Conservation (phyloP, 30 jellyfish, hydroid and myxozoan genomes). For the Aurelia sp. region DNA sequence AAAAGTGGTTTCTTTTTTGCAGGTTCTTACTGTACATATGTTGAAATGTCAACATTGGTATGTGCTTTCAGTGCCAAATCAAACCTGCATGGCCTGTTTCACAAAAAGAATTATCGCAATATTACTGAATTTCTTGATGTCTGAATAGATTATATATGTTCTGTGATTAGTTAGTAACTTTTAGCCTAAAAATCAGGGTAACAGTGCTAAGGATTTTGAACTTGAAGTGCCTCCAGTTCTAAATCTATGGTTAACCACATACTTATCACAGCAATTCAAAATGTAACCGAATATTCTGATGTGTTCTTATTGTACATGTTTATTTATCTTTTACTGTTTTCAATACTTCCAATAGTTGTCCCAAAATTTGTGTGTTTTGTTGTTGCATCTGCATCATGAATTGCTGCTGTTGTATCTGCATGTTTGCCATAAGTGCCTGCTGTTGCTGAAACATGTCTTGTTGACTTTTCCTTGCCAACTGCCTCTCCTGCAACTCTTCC, state of each 20-base stretch:
- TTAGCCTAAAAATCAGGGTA: too few relatives aligned
- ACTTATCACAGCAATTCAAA: neutral
- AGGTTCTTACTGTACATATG: too few relatives aligned
- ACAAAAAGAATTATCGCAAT: too few relatives aligned
- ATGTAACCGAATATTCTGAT: neutral
- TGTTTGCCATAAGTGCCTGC: conserved; percentile 25
- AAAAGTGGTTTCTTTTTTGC: too few relatives aligned
- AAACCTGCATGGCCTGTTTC: too few relatives aligned
- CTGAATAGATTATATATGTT: too few relatives aligned
- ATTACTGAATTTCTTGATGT: too few relatives aligned
- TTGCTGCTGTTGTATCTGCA: conserved; percentile 40
- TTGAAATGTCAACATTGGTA: too few relatives aligned
- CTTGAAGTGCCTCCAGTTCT: too few relatives aligned
- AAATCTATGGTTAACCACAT: neutral
- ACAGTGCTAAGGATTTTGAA: too few relatives aligned
- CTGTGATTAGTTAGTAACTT: too few relatives aligned
- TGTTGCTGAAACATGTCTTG: conserved; percentile 29
- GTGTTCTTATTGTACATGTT: neutral
- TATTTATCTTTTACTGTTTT: neutral
- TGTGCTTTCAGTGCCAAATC: too few relatives aligned
- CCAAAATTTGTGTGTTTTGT: conserved; percentile 23
- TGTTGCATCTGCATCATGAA: conserved; percentile 40
- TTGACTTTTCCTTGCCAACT: conserved; percentile 16
- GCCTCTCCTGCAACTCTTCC: conserved; percentile 45
- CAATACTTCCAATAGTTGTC: conserved; percentile 14